phyloP scores from a whole-genome alignment of 2,888 invertebrate species.

The Prosapia bicincta region DNA sequence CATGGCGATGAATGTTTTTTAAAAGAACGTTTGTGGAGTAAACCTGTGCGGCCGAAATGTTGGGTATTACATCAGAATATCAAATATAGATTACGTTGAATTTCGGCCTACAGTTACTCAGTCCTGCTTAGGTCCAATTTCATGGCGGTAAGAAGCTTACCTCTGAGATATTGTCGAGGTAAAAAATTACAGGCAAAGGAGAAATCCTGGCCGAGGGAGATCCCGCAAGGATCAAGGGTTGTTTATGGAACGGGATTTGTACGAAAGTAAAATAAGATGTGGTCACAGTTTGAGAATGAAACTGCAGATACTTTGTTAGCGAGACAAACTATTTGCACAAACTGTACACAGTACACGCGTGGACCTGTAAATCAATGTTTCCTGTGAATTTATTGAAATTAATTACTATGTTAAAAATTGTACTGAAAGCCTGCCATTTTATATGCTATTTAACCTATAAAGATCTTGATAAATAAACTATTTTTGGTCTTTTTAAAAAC shows the following conservation, averaged over 20 bases:
- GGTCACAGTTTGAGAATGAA: background rate
- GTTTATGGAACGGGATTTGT: background rate
- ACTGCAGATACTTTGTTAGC: too few species aligned
- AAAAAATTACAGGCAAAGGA: background rate
- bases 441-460: too few species aligned
- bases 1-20: too few species aligned
- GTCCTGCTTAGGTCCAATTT: background rate
- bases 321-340: too few species aligned
- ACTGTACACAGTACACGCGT: too few species aligned
- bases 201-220: background rate
- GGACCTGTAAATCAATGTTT: too few species aligned
- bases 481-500: too few species aligned
- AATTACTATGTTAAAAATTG: too few species aligned
- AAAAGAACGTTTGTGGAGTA: too few species aligned
- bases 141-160: background rate
- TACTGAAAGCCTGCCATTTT: too few species aligned
- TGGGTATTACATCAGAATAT: background rate
- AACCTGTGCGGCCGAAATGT: background rate
- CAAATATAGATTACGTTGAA: background rate
- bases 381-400: too few species aligned
- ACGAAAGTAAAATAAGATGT: background rate
- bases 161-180: background rate
- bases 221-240: background rate
- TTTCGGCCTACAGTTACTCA: background rate
- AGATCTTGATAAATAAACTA: too few species aligned